A percentile compares a stretch with the other conserved stretches of the same genome.
phyloP scores from a whole-genome alignment of 2,888 invertebrate species.

The Eupithecia inturbata region DNA sequence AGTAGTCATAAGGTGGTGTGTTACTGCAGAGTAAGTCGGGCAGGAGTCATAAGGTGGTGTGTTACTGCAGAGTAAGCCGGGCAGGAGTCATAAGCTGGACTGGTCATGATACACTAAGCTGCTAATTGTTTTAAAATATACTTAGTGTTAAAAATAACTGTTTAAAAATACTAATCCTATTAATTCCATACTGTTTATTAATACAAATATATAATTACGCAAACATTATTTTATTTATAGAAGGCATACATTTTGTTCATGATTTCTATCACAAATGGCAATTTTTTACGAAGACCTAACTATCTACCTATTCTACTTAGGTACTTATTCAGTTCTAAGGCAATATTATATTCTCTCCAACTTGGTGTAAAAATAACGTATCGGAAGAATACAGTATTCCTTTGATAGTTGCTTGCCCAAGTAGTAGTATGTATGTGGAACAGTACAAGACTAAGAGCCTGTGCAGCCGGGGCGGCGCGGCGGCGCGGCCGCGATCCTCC shows the following conservation, averaged over 20 bases:
- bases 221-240: slow-evolving; percentile 22
- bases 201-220: slow-evolving; percentile 26
- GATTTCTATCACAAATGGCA: slow-evolving; percentile 45
- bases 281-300: slow-evolving; percentile 36
- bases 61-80: too few species aligned
- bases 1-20: too few species aligned
- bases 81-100: too few species aligned
- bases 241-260: slow-evolving; percentile 40
- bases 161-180: slow-evolving; percentile 25
- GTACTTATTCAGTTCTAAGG: slow-evolving; percentile 37
- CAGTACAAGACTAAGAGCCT: background rate
- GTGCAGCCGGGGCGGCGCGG: background rate
- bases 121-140: too few species aligned
- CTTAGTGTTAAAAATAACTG: too few species aligned
- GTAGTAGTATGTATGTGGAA: background rate
- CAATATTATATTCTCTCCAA: slow-evolving; percentile 30
- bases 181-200: slow-evolving; percentile 19
- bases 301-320: slow-evolving; percentile 21
- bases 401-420: slow-evolving; percentile 29
- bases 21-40: too few species aligned
- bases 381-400: slow-evolving; percentile 36
- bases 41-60: too few species aligned
- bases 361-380: slow-evolving; percentile 30
- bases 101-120: too few species aligned
- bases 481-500: slow-evolving; percentile 11